Base-by-base conservation (phyloP, 2,113 vertebrate genomes). In the Candoia aspera region DNA sequence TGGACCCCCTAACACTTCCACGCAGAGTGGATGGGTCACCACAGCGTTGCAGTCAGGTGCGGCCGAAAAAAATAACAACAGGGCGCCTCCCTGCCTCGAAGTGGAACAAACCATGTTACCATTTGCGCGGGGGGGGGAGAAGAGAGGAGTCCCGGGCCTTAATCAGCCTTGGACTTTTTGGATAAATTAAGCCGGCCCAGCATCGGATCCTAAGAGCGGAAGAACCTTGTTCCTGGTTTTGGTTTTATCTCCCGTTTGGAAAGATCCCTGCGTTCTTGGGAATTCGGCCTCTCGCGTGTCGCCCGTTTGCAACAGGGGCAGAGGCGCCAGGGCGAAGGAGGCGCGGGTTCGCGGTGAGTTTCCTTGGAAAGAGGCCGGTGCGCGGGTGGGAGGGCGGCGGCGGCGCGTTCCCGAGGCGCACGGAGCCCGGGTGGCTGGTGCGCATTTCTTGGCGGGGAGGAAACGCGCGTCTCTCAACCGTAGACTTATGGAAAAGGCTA, bases 401-500 rank as follows among this genome's bases (percentile, higher is more conserved):
- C 0, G 29, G 15, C 13, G 24, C 12, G 13, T 1, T 17, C 8
- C 58, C 13, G 53, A 12, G 24, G 2, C 15, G 53, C 37, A 5
- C 23, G 42, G 46, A 54, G 24, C 13, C 49, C 84, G 26, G 53
- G 21, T 53, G 53, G 17, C 13, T n/a, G 53, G 55, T 24, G 87
- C 42, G 89, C 42, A 57, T 46, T 33, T 90, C 29, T 73, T 49
- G 46, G 24, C 24, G 6, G 8, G 87, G 23, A 29, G 59, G 37
- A 53, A 54, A 53, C 88, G 12, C 83, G 90, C 26, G 29, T 49
- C 21, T 26, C 59, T 87, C 29, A 68, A 85, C 46, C 59, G 59
- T 91, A 91, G 90, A 91, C 90, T 91, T 91, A 91, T 86, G 53
- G 13, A 86, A 86, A 91, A 91, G 59, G 29, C 29, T 68, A 86